These are phyloP conservation scores for Troilus luridus DNA, from an alignment of 2,888 invertebrate species.

Conservation along the genomic window DNA sequence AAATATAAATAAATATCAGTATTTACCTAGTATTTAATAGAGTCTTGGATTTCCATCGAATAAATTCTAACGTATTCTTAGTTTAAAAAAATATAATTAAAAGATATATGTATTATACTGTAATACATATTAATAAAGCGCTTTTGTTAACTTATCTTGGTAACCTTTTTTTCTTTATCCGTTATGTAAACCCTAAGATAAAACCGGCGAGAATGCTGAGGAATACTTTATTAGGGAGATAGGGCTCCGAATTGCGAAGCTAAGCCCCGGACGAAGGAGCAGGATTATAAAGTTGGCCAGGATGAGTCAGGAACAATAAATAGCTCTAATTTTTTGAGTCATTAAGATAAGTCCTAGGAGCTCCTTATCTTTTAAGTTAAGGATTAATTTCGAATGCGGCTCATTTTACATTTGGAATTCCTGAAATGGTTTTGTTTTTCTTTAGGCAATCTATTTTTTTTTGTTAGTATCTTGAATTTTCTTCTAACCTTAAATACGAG, in stretches of 20 bases:
- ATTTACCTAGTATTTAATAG: no score
- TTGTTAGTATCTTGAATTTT: not conserved
- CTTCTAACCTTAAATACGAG: no score
- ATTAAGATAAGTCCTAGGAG: not conserved
- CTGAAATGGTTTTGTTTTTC: not conserved
- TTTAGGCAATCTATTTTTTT: not conserved
- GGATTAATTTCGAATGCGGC: not conserved
- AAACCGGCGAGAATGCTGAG: not conserved
- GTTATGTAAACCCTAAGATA: not conserved
- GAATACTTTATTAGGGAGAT: constrained; percentile 15
- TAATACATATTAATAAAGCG: not conserved
- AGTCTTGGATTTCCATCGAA: no score
- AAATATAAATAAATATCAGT: no score
- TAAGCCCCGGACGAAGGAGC: not conserved
- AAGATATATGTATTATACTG: no score
- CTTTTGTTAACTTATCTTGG: not conserved
- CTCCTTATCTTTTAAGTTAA: not conserved
- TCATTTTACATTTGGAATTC: not conserved
- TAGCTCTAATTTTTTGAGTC: constrained; percentile 14
- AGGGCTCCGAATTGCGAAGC: not conserved
- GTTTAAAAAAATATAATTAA: no score
- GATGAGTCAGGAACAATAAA: not conserved
- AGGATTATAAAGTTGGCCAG: not conserved
- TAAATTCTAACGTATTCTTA: no score
- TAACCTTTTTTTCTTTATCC: not conserved